phyloP scores from a whole-genome alignment of 1,140 invertebrate species.

The Trichoplusia ni region DNA sequence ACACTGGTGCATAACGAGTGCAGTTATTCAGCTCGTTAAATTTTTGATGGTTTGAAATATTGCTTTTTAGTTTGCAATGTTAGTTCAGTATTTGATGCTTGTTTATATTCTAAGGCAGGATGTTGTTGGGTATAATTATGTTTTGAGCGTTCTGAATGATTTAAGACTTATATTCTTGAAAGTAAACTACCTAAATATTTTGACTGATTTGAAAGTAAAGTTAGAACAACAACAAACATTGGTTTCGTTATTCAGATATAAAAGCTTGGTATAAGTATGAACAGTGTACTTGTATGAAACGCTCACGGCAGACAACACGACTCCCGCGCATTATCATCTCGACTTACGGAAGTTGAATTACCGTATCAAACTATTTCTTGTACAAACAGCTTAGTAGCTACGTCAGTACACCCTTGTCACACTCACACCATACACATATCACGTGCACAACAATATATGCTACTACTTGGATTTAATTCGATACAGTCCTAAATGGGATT shows the following conservation, averaged over 20 bases:
- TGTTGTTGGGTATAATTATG: neutral
- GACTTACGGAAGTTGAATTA: slow-evolving; percentile 60
- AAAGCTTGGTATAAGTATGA: neutral
- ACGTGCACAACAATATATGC: neutral
- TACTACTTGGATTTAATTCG: slow-evolving; percentile 13
- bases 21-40: slow-evolving; percentile 41
- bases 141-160: too few relatives aligned
- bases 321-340: slow-evolving; percentile 47
- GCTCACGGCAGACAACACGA: slow-evolving; percentile 42
- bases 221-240: neutral
- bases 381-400: slow-evolving; percentile 43
- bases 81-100: neutral
- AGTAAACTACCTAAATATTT: too few relatives aligned
- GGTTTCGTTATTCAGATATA: neutral
- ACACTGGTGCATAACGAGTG: slow-evolving; percentile 68
- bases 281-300: neutral
- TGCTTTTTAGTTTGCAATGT: slow-evolving; percentile 7
- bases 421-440: slow-evolving; percentile 13
- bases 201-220: too few relatives aligned
- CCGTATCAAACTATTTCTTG: slow-evolving; percentile 56
- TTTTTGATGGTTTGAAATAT: slow-evolving; percentile 39
- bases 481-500: slow-evolving; percentile 28
- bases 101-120: neutral
- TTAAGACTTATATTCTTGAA: too few relatives aligned
- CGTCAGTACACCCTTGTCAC: slow-evolving; percentile 40